Evolutionary conservation across 2,797 vertebrate genomes (phyloP).

Genomic region (Syndactyla subalaris): DNA sequence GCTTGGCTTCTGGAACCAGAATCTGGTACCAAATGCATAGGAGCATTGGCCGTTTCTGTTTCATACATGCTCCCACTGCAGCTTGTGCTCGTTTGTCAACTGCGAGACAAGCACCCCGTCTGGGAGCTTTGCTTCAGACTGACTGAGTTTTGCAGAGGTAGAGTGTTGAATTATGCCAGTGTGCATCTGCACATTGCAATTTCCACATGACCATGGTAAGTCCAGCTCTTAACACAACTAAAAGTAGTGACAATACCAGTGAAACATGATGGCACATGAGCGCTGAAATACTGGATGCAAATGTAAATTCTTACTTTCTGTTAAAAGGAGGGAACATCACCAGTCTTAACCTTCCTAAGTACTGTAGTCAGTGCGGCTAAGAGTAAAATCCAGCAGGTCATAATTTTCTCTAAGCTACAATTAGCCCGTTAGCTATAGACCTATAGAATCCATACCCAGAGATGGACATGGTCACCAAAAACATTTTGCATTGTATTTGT

Average conservation of each 20-base stretch:
- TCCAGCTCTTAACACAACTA: neutral
- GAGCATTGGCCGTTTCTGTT: neutral
- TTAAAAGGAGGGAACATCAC: neutral
- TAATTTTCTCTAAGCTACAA: neutral
- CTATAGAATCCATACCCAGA: neutral
- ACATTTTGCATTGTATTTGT: neutral
- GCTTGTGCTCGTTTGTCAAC: neutral
- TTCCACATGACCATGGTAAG: fast-evolving
- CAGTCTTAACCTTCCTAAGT: neutral
- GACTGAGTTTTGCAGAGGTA: neutral
- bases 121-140: neutral
- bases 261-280: neutral
- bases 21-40: neutral
- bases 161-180: fast-evolving
- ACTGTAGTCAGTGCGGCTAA: neutral
- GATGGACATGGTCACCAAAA: neutral
- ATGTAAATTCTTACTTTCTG: neutral
- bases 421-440: neutral
- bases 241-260: neutral
- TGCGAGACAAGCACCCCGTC: neutral
- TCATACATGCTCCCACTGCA: fast-evolving
- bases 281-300: neutral
- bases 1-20: neutral
- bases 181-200: fast-evolving
- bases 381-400: neutral